phyloP scores from a whole-genome alignment of 2,888 invertebrate species.

The Elysia crispata region DNA sequence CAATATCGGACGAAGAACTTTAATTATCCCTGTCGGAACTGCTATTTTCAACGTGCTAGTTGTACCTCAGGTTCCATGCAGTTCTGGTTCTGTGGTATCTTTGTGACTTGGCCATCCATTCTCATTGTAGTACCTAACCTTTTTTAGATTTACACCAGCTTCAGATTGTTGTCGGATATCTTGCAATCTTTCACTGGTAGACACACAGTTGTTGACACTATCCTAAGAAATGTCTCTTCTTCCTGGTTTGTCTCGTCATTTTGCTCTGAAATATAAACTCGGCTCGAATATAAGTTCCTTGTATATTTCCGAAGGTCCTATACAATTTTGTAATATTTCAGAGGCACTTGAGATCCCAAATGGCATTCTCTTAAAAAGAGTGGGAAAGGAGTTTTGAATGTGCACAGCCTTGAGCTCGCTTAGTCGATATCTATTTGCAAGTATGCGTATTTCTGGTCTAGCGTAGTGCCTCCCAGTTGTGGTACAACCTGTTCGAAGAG shows the following conservation, averaged over 20 bases:
- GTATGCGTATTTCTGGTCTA: too few species aligned
- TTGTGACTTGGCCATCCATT: neutral
- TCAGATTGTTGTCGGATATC: neutral
- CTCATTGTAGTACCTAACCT: neutral
- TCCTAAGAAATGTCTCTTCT: neutral
- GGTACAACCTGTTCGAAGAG: too few species aligned
- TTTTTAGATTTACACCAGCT: neutral
- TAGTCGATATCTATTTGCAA: too few species aligned
- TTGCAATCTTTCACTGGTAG: neutral
- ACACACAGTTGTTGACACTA: neutral
- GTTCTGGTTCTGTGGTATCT: too few species aligned
- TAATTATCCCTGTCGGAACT: neutral
- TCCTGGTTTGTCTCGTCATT: neutral
- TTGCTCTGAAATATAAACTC: constrained; percentile 28
- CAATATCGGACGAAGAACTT: neutral
- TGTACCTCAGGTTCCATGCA: neutral
- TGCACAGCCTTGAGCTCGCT: too few species aligned
- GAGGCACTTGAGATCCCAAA: too few species aligned
- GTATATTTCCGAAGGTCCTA: too few species aligned
- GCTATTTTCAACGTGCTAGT: neutral
- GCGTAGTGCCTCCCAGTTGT: too few species aligned
- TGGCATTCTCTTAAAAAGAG: too few species aligned
- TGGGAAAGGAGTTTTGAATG: too few species aligned
- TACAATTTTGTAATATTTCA: too few species aligned
- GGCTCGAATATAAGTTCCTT: too few species aligned